phyloP scores from a whole-genome alignment of 2,797 vertebrate species.

The Microtus obscurus region DNA sequence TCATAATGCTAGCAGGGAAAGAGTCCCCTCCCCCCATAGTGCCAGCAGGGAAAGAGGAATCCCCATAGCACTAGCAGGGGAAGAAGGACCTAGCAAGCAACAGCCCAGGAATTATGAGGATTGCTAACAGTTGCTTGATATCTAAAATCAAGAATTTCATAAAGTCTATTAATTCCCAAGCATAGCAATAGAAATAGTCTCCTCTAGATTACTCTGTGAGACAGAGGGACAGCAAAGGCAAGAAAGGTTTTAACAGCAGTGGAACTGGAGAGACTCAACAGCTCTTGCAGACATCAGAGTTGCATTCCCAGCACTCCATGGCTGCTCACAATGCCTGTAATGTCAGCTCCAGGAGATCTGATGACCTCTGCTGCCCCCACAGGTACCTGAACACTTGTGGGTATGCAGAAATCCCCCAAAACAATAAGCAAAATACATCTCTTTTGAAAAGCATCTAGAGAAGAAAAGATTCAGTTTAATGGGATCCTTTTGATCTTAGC shows the following conservation, averaged over 20 bases:
- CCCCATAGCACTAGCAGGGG: not conserved
- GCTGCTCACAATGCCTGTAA: not conserved
- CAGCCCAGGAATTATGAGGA: not conserved
- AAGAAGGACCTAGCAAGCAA: not conserved
- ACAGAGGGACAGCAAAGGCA: not conserved
- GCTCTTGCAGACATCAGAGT: not conserved
- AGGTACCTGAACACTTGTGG: not conserved
- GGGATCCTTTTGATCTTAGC: not conserved
- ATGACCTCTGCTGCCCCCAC: not conserved
- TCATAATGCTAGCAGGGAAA: too few species aligned
- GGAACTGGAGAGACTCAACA: not conserved
- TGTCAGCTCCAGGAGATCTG: not conserved
- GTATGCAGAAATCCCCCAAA: too few species aligned
- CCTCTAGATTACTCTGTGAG: not conserved
- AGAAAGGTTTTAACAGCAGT: constrained; percentile 1
- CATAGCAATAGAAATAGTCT: not conserved
- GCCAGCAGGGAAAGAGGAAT: not conserved
- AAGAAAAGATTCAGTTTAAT: not conserved
- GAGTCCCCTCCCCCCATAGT: too few species aligned
- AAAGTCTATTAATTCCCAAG: not conserved
- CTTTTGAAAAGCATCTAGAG: not conserved
- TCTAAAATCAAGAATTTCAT: not conserved
- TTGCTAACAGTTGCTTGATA: not conserved
- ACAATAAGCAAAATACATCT: not conserved
- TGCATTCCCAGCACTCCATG: not conserved